phyloP scores from a whole-genome alignment of 37 sponge, comb jelly and placozoan species.

The Beroe forskalii region DNA sequence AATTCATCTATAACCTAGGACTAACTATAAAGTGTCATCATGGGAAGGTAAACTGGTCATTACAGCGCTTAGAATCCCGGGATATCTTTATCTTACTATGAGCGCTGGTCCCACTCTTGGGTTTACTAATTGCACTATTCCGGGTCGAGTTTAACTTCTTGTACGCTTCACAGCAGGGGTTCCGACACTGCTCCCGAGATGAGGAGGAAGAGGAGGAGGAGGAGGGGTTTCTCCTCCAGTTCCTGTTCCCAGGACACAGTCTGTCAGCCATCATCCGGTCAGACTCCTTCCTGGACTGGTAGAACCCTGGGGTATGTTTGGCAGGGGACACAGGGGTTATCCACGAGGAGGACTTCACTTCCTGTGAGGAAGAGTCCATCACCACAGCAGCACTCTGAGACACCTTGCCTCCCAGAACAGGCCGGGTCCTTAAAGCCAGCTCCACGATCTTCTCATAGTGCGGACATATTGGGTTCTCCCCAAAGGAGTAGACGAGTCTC shows the following conservation, averaged over 20 bases:
- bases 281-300: not conserved
- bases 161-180: not conserved
- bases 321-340: not conserved
- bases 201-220: not conserved
- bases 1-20: too few relatives aligned
- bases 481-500: constrained; percentile 30
- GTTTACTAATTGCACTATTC: not conserved
- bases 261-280: not conserved
- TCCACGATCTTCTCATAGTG: constrained; percentile 59
- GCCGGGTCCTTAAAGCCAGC: constrained; percentile 36
- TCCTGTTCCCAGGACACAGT: not conserved
- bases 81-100: not conserved
- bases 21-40: not conserved
- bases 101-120: not conserved
- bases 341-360: not conserved
- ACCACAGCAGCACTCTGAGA: not conserved
- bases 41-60: not conserved
- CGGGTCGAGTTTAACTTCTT: not conserved
- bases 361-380: not conserved
- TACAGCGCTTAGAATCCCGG: not conserved
- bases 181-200: too few relatives aligned
- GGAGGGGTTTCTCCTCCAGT: not conserved
- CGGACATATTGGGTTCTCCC: constrained; percentile 25
- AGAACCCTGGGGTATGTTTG: not conserved
- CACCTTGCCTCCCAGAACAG: not conserved